Evolutionary conservation across 2,797 vertebrate species (phyloP).

Genomic region (Eulemur mongoz): DNA sequence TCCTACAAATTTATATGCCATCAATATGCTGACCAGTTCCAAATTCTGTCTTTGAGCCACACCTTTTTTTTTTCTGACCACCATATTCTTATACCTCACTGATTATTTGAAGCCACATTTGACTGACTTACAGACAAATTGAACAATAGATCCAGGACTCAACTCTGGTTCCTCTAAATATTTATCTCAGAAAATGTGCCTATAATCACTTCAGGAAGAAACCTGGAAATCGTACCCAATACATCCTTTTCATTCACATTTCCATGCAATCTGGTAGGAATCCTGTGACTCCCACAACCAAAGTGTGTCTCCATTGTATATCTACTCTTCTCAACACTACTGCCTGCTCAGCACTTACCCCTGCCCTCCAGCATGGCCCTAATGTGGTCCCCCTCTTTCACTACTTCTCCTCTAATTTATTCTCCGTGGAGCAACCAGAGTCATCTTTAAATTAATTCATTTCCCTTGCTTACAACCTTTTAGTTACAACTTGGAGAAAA

Average conservation of each 20-base stretch:
- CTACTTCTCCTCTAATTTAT: neutral
- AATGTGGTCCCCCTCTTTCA: accelerated
- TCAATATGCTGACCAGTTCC: neutral
- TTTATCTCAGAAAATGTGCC: neutral
- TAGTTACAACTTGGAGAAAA: neutral
- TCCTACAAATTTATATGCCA: neutral
- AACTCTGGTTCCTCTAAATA: neutral
- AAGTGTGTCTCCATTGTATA: accelerated
- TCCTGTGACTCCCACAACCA: neutral
- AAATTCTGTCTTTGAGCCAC: neutral
- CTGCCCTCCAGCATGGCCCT: accelerated
- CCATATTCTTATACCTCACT: neutral
- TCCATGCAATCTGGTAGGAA: neutral
- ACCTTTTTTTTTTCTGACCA: neutral
- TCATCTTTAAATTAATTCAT: neutral
- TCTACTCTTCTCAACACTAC: too few relatives aligned
- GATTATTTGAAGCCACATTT: neutral
- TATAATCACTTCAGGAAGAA: neutral
- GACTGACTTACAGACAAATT: neutral
- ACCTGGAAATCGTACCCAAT: neutral
- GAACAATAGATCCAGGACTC: neutral
- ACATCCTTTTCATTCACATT: neutral
- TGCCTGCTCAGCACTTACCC: accelerated
- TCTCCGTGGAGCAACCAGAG: neutral
- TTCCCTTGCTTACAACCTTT: neutral